Conservation (phyloP, 2,888 invertebrate genomes). For the Dorcus parallelipipedus region DNA sequence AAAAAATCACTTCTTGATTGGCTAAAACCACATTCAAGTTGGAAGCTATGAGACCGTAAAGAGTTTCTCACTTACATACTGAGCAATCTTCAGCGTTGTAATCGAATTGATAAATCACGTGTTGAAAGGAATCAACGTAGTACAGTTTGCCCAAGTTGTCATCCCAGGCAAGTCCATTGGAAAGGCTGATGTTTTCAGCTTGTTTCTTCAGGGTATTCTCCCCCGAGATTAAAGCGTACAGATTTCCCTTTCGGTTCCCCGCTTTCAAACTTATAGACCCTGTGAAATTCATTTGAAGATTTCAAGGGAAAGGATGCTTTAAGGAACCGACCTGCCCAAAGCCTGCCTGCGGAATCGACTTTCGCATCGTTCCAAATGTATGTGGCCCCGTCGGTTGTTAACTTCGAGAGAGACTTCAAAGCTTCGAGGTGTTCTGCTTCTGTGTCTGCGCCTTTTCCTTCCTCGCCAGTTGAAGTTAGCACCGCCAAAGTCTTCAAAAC, state of each 20-base stretch:
- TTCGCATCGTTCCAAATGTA: constrained; percentile 64
- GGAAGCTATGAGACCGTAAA: constrained; percentile 15
- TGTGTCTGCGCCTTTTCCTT: constrained; percentile 29
- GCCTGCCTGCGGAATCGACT: constrained; percentile 65
- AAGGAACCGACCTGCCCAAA: constrained; percentile 61
- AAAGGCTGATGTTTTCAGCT: constrained; percentile 30
- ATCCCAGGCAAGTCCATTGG: constrained; percentile 74
- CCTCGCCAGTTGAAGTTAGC: constrained; percentile 52
- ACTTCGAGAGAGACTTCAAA: constrained; percentile 36
- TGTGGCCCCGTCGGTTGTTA: neutral
- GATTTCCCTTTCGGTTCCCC: neutral
- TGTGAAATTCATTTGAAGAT: too few species aligned
- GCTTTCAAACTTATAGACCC: too few species aligned
- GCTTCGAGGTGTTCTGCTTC: constrained; percentile 54
- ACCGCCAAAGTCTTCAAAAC: constrained; percentile 51
- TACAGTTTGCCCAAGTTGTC: constrained; percentile 64
- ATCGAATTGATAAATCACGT: constrained; percentile 65
- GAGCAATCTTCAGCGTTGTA: constrained; percentile 55
- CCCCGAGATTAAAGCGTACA: constrained; percentile 11
- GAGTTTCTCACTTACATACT: constrained; percentile 34
- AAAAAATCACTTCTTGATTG: constrained; percentile 58
- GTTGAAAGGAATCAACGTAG: constrained; percentile 68
- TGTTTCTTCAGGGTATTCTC: constrained; percentile 25
- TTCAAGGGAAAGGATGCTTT: neutral
- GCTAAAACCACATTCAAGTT: constrained; percentile 44